A percentile compares a stretch with the other conserved stretches of the same genome.
Conservation (phyloP, 2,797 vertebrate species). For the Hypotaenidia philippensis region DNA sequence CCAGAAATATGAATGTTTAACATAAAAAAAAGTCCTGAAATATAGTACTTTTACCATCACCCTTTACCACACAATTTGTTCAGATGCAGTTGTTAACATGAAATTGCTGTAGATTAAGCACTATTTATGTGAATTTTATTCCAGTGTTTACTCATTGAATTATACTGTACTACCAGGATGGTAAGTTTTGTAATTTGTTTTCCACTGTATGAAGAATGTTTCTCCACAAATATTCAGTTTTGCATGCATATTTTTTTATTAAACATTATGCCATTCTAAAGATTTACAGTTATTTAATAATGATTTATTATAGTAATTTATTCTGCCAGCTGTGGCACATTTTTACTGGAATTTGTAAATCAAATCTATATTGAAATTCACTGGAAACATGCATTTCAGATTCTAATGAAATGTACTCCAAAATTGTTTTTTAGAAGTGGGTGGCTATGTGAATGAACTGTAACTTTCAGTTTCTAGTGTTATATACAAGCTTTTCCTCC, state of each 20-base stretch:
- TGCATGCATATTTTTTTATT: conserved; percentile 72
- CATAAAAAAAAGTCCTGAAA: conserved; percentile 60
- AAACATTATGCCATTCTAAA: conserved; percentile 77
- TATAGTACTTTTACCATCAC: conserved; percentile 40
- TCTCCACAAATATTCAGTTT: conserved; percentile 68
- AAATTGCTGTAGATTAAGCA: conserved; percentile 66
- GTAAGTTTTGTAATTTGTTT: conserved; percentile 79
- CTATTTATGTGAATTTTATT: conserved; percentile 80
- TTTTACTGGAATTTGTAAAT: conserved; percentile 81
- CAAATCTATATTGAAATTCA: conserved; percentile 78
- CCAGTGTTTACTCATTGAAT: conserved; percentile 75
- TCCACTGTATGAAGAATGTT: conserved; percentile 57
- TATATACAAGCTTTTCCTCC: neutral
- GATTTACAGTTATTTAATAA: conserved; percentile 85
- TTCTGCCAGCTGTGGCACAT: conserved; percentile 77
- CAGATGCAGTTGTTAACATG: conserved; percentile 63
- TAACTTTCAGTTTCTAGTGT: conserved; percentile 1
- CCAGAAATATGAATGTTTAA: conserved; percentile 52
- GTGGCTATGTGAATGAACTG: conserved; percentile 16
- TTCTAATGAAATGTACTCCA: conserved; percentile 75
- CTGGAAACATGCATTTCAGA: conserved; percentile 73
- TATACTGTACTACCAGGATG: conserved; percentile 64
- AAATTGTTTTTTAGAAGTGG: conserved; percentile 68
- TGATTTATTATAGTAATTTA: conserved; percentile 82
- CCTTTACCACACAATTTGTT: conserved; percentile 59